Base-by-base conservation (phyloP, 2,888 invertebrate species). In the Autographa pulchrina region DNA sequence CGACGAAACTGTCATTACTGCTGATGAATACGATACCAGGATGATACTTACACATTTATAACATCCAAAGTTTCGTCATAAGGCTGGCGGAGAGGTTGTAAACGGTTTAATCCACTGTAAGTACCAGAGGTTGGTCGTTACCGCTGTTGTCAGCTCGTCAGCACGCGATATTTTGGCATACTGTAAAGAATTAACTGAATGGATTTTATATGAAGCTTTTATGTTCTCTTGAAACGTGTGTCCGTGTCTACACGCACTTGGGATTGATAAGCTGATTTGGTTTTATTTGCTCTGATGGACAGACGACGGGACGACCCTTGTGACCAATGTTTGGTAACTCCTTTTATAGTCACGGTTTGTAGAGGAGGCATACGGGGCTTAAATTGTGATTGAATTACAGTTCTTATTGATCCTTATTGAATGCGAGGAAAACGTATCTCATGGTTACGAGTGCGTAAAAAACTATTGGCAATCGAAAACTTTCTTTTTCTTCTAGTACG, bases 41-140 rank as follows among this genome's bases (percentile, higher is more conserved):
- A 69, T 48, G 25, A 56, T 68, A 56, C 68, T 65, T 68, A 68
- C 60, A 60, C 69, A 68, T 75, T 80, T 80, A 80, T 72, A 80
- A 78, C 71, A 76, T 64, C 38, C 25, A 60, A 73, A 72, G 69
- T 78, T 78, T 65, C 54, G 35, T 32, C 67, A 63, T 65, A 71
- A 62, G 64, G 38, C 70, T 43, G 43, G 63, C 54, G 59, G 63
- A 59, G 59, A 58, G 72, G 41, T 75, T 68, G 66, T 80, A 72
- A 78, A 80, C 58, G 52, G 35, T 60, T 54, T 69, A 69, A 80
- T 75, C 62, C 65, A 66, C 67, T 54, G 38, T 32, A 68, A 68
- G 64, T 62, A 70, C 59, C 59, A 35, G 65, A 61, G 54, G 61
- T 70, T 63, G 68, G 70, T 41, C 67, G 65, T 73, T 80, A 75